phyloP scores from a whole-genome alignment of 2,113 vertebrate genomes.

The Syngnathus floridae region DNA sequence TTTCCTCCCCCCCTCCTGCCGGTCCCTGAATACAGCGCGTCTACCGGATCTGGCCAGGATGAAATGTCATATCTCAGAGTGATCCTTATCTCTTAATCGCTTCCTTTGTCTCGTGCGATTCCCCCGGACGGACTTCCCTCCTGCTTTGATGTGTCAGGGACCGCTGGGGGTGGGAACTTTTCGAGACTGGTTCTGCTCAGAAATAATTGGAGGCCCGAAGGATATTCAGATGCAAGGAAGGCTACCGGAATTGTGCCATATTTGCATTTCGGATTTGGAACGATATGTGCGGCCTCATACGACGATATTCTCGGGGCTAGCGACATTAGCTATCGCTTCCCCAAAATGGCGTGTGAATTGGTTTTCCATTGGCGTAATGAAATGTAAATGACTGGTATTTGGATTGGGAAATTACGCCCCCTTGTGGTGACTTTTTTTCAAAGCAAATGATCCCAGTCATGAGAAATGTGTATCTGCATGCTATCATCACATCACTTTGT shows the following conservation, averaged over 20 bases:
- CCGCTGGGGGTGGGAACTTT: slow-evolving; percentile 65
- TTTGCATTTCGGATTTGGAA: background rate
- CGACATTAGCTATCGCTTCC: background rate
- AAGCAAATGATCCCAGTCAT: too few relatives aligned
- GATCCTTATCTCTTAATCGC: slow-evolving; percentile 97
- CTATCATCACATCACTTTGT: slow-evolving; percentile 31
- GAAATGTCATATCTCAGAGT: slow-evolving; percentile 95
- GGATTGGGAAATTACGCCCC: background rate
- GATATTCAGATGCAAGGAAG: slow-evolving; percentile 50
- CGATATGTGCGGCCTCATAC: background rate
- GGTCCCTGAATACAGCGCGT: slow-evolving; percentile 83
- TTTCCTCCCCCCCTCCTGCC: slow-evolving; percentile 58
- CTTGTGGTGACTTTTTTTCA: background rate
- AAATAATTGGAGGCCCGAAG: slow-evolving; percentile 55
- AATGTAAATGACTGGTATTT: background rate
- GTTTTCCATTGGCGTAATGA: background rate
- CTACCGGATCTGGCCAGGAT: slow-evolving; percentile 84
- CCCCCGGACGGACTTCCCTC: slow-evolving; percentile 81
- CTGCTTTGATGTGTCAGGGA: slow-evolving; percentile 84
- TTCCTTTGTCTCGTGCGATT: slow-evolving; percentile 91
- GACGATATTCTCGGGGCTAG: background rate
- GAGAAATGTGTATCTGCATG: background rate
- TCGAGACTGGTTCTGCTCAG: slow-evolving; percentile 64
- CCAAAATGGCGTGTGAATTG: background rate
- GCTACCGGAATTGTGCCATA: slow-evolving; percentile 22